Percentiles rank a stretch among this genome's conserved stretches.
These are phyloP conservation scores for Helobdella robusta DNA, from an alignment of 2,888 invertebrate species.

Conservation along the genomic window DNA sequence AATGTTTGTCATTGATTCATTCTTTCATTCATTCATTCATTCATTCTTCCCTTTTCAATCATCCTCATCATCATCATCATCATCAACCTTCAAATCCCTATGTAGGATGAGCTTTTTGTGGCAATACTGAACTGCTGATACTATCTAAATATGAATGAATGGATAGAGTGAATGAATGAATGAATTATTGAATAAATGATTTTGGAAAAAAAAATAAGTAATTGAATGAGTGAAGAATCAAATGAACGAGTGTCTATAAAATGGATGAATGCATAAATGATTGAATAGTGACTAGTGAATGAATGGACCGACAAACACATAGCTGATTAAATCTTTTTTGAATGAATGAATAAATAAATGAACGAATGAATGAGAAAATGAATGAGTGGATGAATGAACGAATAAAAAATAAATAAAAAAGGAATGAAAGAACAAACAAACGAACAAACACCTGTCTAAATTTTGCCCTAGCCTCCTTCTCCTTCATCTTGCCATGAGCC, in stretches of 20 bases:
- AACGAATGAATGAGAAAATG: too few relatives aligned
- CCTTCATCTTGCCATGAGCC: conserved; percentile 81
- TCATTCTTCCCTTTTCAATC: not conserved
- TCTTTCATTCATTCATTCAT: not conserved
- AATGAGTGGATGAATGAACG: too few relatives aligned
- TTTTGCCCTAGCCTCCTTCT: conserved; percentile 80
- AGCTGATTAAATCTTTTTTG: too few relatives aligned
- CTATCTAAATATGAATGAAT: conserved; percentile 73
- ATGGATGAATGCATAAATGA: too few relatives aligned
- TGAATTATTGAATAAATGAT: too few relatives aligned
- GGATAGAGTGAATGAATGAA: too few relatives aligned
- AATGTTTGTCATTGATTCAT: not conserved
- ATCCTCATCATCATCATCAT: conserved; percentile 1
- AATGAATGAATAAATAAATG: too few relatives aligned
- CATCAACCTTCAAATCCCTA: conserved; percentile 61
- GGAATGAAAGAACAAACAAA: not conserved
- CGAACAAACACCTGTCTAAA: conserved; percentile 65
- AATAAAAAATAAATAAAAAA: not conserved
- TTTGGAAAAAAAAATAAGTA: not conserved
- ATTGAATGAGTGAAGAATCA: not conserved
- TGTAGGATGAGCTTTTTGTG: conserved; percentile 99
- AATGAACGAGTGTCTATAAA: too few relatives aligned
- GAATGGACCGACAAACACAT: too few relatives aligned
- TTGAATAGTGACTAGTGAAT: too few relatives aligned
- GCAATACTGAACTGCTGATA: conserved; percentile 99